Evolutionary conservation across 2,888 invertebrate species (phyloP).

Genomic region (Coronaproctus castanopsis): DNA sequence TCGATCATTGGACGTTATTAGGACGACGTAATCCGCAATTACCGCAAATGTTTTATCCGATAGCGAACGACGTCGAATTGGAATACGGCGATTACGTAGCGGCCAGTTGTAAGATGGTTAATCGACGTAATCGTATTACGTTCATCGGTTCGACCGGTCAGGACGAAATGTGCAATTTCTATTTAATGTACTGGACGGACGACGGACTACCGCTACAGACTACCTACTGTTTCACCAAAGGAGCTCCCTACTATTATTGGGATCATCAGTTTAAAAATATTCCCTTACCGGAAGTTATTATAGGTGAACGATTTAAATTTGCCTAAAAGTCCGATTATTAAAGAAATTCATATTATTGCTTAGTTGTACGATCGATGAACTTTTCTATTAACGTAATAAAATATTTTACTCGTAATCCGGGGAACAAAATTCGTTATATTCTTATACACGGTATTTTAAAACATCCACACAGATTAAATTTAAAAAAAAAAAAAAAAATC

Average conservation of each 20-base stretch:
- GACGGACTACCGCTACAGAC: constrained; percentile 47
- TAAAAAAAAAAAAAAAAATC: too few species aligned
- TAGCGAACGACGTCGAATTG: constrained; percentile 41
- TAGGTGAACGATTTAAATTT: too few species aligned
- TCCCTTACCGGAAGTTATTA: constrained; percentile 28
- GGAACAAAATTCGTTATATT: too few species aligned
- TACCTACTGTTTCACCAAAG: constrained; percentile 64
- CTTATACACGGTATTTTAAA: too few species aligned
- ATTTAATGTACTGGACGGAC: constrained; percentile 80
- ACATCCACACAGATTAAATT: too few species aligned
- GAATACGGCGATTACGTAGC: constrained; percentile 43
- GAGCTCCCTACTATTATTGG: constrained; percentile 77
- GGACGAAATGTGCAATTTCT: constrained; percentile 93
- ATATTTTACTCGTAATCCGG: too few species aligned
- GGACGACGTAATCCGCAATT: constrained; percentile 71
- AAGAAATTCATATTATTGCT: too few species aligned
- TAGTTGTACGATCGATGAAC: too few species aligned
- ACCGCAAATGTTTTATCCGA: constrained; percentile 89
- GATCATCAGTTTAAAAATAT: constrained; percentile 46
- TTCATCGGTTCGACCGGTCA: constrained; percentile 41
- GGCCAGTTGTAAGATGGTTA: constrained; percentile 10
- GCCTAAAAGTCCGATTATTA: too few species aligned
- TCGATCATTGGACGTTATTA: constrained; percentile 56
- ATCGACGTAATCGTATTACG: constrained; percentile 1
- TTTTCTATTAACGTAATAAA: too few species aligned